Evolutionary conservation across 2,797 vertebrate species (phyloP).

Genomic region (Astyanax mexicanus): DNA sequence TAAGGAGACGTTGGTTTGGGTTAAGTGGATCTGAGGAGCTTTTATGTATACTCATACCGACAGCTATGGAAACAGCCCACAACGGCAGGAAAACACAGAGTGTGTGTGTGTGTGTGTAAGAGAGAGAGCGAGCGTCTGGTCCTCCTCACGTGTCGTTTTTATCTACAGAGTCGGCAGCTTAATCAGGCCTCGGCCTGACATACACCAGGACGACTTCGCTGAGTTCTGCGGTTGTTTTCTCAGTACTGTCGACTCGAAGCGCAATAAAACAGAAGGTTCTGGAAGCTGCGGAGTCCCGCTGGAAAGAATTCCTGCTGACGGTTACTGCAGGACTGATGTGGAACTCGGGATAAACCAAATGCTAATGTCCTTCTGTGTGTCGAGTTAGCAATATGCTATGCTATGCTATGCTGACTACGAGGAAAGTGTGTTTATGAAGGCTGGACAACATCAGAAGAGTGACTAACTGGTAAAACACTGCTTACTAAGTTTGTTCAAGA

Average conservation of each 20-base stretch:
- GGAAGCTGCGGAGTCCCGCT: not conserved
- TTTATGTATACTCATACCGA: not conserved
- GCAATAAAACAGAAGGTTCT: conserved; percentile 21
- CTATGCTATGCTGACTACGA: not conserved
- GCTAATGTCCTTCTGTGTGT: not conserved
- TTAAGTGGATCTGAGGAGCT: not conserved
- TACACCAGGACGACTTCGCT: conserved; percentile 45
- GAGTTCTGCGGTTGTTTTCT: conserved; percentile 30
- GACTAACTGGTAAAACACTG: no score
- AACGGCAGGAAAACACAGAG: not conserved
- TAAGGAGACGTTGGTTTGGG: not conserved
- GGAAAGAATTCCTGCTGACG: not conserved
- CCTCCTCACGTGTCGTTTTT: conserved; percentile 46
- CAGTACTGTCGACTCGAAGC: conserved; percentile 18
- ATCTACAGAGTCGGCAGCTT: conserved; percentile 46
- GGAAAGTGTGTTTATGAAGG: no score
- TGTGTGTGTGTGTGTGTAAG: no score
- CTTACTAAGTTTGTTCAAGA: no score
- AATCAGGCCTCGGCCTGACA: conserved; percentile 46
- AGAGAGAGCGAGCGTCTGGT: conserved; percentile 42
- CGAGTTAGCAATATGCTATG: no score
- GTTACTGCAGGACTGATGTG: not conserved
- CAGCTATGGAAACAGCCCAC: not conserved
- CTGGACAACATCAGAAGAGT: no score
- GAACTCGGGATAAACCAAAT: not conserved